A percentile compares a stretch with the other conserved stretches of the same genome.
These are phyloP conservation scores for Flexamia atlantica DNA, from an alignment of 2,888 invertebrate species.

Conservation along the genomic window DNA sequence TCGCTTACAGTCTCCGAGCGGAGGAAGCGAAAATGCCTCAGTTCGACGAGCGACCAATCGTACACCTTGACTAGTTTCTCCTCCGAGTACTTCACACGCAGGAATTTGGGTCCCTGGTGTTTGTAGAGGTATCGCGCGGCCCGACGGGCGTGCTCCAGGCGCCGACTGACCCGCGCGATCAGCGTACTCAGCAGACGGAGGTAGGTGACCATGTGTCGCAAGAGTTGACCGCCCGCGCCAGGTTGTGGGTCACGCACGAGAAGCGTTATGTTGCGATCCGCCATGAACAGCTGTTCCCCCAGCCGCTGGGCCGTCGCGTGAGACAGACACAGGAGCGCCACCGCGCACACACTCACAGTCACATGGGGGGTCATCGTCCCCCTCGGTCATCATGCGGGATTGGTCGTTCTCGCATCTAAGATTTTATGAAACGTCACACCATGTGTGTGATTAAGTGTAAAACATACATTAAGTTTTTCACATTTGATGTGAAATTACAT, in stretches of 20 bases:
- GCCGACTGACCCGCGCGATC: constrained; percentile 24
- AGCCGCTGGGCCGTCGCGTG: not conserved
- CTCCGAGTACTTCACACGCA: constrained; percentile 25
- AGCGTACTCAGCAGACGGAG: constrained; percentile 26
- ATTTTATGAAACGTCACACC: too few species aligned
- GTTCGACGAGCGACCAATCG: constrained; percentile 16
- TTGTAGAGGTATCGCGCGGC: constrained; percentile 53
- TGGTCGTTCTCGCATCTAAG: too few species aligned
- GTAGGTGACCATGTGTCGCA: constrained; percentile 47
- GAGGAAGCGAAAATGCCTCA: constrained; percentile 37
- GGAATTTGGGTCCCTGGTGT: constrained; percentile 41
- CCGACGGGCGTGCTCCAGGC: constrained; percentile 13
- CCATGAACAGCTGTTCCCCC: constrained; percentile 29
- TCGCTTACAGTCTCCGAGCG: constrained; percentile 36
- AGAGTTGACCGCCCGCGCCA: constrained; percentile 7
- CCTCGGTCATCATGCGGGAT: not conserved
- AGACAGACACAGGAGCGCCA: not conserved
- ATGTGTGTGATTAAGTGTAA: too few species aligned
- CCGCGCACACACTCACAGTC: not conserved
- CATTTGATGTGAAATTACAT: too few species aligned
- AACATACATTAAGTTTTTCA: too few species aligned
- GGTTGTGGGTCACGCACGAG: constrained; percentile 24
- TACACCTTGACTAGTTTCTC: constrained; percentile 10
- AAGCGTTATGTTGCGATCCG: constrained; percentile 36
- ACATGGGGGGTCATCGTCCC: not conserved